Evolutionary conservation across 2,797 vertebrate genomes (phyloP).

Genomic region (Benthosema pterotum): DNA sequence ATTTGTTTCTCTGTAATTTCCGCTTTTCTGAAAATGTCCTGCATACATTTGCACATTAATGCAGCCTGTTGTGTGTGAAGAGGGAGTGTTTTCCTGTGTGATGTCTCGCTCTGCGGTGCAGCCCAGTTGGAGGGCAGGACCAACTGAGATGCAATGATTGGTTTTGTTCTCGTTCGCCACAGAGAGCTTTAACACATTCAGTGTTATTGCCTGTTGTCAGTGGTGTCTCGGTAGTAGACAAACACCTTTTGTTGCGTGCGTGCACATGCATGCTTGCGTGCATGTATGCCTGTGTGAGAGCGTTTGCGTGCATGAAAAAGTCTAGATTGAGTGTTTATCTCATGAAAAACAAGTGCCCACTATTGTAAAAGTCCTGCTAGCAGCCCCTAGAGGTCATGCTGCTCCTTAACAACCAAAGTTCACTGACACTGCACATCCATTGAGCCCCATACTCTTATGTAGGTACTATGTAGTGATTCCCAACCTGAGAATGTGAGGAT

Average conservation of each 20-base stretch:
- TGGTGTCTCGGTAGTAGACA: constrained; percentile 60
- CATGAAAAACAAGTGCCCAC: not conserved
- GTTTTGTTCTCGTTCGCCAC: constrained; percentile 79
- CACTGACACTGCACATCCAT: too few relatives aligned
- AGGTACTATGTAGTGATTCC: too few relatives aligned
- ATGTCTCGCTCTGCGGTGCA: constrained; percentile 77
- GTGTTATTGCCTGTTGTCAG: constrained; percentile 71
- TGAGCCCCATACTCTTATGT: too few relatives aligned
- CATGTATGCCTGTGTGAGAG: too few relatives aligned
- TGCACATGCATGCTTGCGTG: constrained; percentile 4
- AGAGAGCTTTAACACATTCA: constrained; percentile 80
- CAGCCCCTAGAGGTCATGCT: too few relatives aligned
- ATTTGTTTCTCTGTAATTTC: constrained; percentile 94
- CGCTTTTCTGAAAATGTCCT: constrained; percentile 96
- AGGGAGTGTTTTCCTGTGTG: constrained; percentile 78
- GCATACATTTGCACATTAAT: constrained; percentile 99
- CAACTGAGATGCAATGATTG: constrained; percentile 83
- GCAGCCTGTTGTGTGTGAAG: constrained; percentile 90
- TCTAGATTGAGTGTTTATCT: not conserved
- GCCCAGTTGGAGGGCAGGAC: constrained; percentile 80
- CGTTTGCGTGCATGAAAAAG: not conserved
- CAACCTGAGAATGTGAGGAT: too few relatives aligned
- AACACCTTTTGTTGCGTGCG: constrained; percentile 60
- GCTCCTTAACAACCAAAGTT: too few relatives aligned
- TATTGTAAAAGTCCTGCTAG: too few relatives aligned